phyloP scores from a whole-genome alignment of 2,797 vertebrate genomes.

The Gallinago solitaria region DNA sequence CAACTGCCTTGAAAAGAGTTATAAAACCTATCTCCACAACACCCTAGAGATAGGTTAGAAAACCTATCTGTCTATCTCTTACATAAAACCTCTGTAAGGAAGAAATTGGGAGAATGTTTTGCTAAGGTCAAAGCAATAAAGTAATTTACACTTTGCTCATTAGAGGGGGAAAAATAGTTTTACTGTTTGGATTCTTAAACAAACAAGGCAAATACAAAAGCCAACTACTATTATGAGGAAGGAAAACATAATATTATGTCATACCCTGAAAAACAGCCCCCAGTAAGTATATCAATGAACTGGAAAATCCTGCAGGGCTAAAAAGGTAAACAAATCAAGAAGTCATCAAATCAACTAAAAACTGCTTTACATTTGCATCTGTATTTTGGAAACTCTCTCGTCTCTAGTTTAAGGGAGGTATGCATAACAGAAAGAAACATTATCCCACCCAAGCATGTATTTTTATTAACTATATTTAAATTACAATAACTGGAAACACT shows the following conservation, averaged over 20 bases:
- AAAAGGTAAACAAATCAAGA: conserved; percentile 52
- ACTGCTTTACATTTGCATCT: neutral
- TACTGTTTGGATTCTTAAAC: neutral
- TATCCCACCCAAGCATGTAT: neutral
- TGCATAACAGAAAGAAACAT: neutral
- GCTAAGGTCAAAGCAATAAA: neutral
- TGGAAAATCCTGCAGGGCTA: conserved; percentile 37
- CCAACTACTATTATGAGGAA: neutral
- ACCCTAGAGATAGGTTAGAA: neutral
- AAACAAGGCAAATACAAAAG: neutral
- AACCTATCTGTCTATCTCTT: neutral
- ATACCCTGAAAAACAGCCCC: neutral
- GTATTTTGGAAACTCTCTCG: neutral
- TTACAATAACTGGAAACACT: neutral
- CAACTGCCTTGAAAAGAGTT: neutral
- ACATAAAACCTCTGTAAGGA: neutral
- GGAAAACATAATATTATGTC: conserved; percentile 11
- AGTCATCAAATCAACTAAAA: conserved; percentile 24
- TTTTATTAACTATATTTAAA: neutral
- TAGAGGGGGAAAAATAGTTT: rapidly evolving
- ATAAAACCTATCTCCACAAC: neutral
- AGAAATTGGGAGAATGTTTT: neutral
- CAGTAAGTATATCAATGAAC: neutral
- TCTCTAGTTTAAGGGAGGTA: neutral
- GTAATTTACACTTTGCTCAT: neutral